Base-by-base conservation (phyloP, 2,113 vertebrate species). In the Entelurus aequoreus region DNA sequence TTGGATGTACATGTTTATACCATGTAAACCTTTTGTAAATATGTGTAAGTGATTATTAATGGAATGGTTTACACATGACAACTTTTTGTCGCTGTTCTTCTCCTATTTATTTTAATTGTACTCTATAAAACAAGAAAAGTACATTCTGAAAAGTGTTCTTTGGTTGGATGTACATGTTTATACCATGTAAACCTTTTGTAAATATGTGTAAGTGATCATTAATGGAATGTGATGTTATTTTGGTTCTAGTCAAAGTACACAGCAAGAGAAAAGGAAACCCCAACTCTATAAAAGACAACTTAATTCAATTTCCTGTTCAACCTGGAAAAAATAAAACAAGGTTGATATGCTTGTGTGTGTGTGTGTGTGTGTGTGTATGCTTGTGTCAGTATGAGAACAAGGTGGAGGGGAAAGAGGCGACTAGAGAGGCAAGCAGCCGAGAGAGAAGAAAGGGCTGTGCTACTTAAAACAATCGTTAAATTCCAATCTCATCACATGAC, bases 401-500 rank as follows among this genome's bases (percentile, higher is more conserved):
- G 38, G 55, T 46, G 42, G 38, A 40, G 8, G 50, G 28, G 51
- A 21, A 6, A 21, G 51, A 21, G 7, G 37, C 15, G 38, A 42
- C 37, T 16, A 16, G 35, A 28, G 36, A 37, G 13, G 52, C 28
- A 54, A 40, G 36, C 52, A 55, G 73, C 70, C 60, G 53, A 61
- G 61, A 55, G 48, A 69, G 71, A 42, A 71, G 62, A 85, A 82
- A 73, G 60, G 16, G 47, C 70, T 76, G 63, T 77, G 79, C 74
- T 74, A 71, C 75, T 81, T 72, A 83, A 88, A 83, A 88, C 86
- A 89, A 88, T 82, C 81, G 72, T 75, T 81, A 80, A 85, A 90
- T 89, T 90, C 88, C 88, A 85, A 53, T 66, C 47, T 64, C 68
- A 72, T 88, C 88, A 91, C 86, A 82, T 91, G 88, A 88, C 81